phyloP scores from a whole-genome alignment of 2,113 vertebrate genomes.

The Calidris pugnax region DNA sequence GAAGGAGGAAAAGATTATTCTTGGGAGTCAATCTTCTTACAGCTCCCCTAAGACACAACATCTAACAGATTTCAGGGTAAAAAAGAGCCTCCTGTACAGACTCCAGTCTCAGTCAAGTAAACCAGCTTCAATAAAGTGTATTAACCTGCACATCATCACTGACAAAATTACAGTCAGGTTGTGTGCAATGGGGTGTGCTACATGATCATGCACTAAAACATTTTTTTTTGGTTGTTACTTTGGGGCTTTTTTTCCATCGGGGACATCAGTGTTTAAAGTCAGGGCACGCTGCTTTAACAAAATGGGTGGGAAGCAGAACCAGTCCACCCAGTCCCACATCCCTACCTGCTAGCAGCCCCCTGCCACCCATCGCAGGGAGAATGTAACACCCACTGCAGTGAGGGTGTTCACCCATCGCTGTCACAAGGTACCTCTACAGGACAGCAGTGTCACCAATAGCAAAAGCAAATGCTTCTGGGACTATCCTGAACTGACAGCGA shows the following conservation, averaged over 20 bases:
- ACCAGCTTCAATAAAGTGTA: not conserved
- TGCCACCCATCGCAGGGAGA: not conserved
- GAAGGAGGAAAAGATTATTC: conserved; percentile 3
- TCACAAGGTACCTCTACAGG: not conserved
- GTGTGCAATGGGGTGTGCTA: not conserved
- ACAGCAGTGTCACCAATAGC: not conserved
- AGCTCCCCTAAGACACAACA: not conserved
- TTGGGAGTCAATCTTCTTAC: not conserved
- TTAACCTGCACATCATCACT: not conserved
- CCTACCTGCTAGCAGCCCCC: not conserved
- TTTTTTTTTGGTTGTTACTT: not conserved
- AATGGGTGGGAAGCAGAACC: not conserved
- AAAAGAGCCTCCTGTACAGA: not conserved
- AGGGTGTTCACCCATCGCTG: not conserved
- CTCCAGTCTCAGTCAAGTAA: not conserved
- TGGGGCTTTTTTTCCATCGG: too few relatives aligned
- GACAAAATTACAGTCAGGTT: not conserved
- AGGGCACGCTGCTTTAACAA: not conserved
- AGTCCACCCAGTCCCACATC: not conserved
- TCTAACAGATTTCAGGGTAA: not conserved
- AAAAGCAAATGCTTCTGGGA: not conserved
- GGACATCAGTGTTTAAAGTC: not conserved
- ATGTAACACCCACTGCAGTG: not conserved
- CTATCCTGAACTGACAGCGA: not conserved
- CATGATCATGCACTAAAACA: not conserved